Base-by-base conservation (phyloP, 2,797 vertebrate genomes). In the Neosalanx taihuensis region DNA sequence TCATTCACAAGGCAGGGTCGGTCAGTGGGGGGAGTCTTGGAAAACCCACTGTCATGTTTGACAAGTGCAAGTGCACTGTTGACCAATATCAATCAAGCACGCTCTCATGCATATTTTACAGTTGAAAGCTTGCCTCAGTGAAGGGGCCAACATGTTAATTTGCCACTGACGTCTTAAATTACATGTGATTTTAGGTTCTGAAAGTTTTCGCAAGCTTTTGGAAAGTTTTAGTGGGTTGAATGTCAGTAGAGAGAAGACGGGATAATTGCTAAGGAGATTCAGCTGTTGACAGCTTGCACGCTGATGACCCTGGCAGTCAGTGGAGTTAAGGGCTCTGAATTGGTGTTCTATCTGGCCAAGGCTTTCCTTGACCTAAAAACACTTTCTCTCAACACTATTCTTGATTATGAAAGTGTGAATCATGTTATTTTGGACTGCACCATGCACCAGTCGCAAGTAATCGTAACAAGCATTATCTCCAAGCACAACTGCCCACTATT, bases 31-130 rank as follows among this genome's bases (percentile, higher is more conserved):
- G 60, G 69, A 56, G 33, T 56, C 46, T 71, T 1, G 5, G 49
- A 30, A 29, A n/a, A 59, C 7, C 23, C 29, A n/a, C 68, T 15
- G 41, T 61, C 26, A 18, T 56, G 46, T 53, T 53, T 71, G 69
- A 62, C 61, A 64, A 17, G 15, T 53, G 49, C 69, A 35, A 33
- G 6, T 13, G 13, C 23, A 71, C 49, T 63, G 70, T 64, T 71
- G 61, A 71, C 70, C 69, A 70, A 70, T 70, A 70, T 20, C 30
- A 70, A 70, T 70, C 59, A 63, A 63, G 69, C 59, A 41, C 23
- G 18, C 20, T 37, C 33, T 5, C 15, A 35, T 49, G 37, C 69
- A 70, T 70, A 61, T 26, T 61, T 70, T 70, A 59, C 17, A 23
- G 67, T 56, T n/a, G 57, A 56, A 69, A 59, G n/a, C 13, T 17